These are phyloP conservation scores for Typhlichthys eigenmanni DNA, from an alignment of 2,797 vertebrate genomes.

Conservation along the genomic window DNA sequence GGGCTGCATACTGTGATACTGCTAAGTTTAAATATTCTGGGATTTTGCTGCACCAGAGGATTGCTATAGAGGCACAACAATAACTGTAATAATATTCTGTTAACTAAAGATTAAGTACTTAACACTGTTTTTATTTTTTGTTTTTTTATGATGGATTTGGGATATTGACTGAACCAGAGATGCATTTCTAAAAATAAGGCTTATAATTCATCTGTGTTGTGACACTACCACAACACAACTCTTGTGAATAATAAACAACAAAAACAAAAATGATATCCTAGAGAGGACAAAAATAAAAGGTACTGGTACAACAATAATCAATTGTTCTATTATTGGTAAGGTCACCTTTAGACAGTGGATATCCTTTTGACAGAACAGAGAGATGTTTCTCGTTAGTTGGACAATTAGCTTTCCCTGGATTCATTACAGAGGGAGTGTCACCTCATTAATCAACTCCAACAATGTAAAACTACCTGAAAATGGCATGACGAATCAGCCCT, in stretches of 20 bases:
- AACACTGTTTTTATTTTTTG: background rate
- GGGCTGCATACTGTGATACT: background rate
- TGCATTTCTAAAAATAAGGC: background rate
- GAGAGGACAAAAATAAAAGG: slow-evolving; percentile 8
- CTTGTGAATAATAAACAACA: background rate
- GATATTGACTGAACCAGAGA: background rate
- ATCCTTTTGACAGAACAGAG: slow-evolving; percentile 69
- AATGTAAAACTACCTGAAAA: slow-evolving; percentile 58
- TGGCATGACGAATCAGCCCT: slow-evolving; percentile 22
- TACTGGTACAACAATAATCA: slow-evolving; percentile 25
- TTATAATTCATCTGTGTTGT: background rate
- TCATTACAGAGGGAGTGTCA: slow-evolving; percentile 65
- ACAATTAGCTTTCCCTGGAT: slow-evolving; percentile 73
- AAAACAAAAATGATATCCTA: slow-evolving; percentile 6
- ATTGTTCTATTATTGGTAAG: slow-evolving; percentile 56
- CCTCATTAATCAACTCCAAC: slow-evolving; percentile 72
- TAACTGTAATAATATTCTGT: too few relatives aligned
- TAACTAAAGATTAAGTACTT: too few relatives aligned
- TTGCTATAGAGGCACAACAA: background rate
- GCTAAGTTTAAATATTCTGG: background rate
- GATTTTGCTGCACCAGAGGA: too few relatives aligned
- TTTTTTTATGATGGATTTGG: background rate
- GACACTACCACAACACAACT: slow-evolving; percentile 16
- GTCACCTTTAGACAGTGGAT: slow-evolving; percentile 65
- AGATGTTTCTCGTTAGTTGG: slow-evolving; percentile 75